A percentile compares a stretch with the other conserved stretches of the same genome.
Evolutionary conservation across 2,888 invertebrate genomes (phyloP).

Genomic region (Chironomus tentans): DNA sequence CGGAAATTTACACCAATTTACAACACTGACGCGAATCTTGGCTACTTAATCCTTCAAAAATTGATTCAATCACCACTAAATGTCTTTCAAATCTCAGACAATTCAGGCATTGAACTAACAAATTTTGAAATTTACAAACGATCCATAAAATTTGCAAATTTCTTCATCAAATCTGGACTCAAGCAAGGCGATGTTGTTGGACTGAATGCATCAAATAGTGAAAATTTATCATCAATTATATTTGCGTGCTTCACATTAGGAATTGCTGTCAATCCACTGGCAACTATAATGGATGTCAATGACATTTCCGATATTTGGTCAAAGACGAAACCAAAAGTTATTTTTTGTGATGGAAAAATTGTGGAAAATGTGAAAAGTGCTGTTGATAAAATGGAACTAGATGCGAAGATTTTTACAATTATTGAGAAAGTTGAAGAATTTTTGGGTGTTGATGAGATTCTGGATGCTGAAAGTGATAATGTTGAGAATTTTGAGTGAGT

Average conservation of each 20-base stretch:
- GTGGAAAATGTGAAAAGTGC: too few relatives aligned
- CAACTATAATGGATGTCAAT: too few relatives aligned
- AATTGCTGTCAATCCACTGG: slow-evolving; percentile 8
- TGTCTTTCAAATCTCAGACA: background rate
- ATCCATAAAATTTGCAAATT: background rate
- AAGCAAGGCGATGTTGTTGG: slow-evolving; percentile 11
- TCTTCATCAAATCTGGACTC: background rate
- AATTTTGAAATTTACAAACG: background rate
- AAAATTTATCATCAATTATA: background rate
- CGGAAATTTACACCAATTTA: background rate
- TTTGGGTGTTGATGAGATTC: too few relatives aligned
- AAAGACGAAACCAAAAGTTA: slow-evolving; percentile 11
- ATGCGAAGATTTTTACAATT: background rate
- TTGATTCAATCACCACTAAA: background rate
- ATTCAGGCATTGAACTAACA: background rate
- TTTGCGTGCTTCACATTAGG: background rate
- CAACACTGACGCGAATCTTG: background rate
- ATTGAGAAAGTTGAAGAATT: background rate
- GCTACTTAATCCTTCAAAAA: background rate
- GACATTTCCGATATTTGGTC: background rate
- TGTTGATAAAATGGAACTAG: background rate
- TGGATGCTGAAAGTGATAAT: background rate
- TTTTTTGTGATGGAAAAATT: slow-evolving; percentile 11
- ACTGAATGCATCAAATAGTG: background rate
- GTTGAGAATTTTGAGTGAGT: too few relatives aligned